Percentiles rank a stretch among this genome's conserved stretches.
Evolutionary conservation across 1,140 invertebrate genomes (phyloP).

Genomic region (Trypoxylus dichotomus): DNA sequence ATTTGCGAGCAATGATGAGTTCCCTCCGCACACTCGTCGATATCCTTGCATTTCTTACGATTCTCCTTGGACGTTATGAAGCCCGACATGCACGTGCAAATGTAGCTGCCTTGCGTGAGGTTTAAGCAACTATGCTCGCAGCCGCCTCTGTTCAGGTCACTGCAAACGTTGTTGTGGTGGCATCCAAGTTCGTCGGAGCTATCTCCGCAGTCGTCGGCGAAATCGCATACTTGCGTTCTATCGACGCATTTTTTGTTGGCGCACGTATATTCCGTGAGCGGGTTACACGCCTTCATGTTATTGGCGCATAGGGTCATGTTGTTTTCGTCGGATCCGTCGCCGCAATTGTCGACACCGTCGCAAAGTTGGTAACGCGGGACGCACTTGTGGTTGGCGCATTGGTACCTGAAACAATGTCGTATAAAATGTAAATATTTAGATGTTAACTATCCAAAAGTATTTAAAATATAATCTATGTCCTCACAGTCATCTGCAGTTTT

Average conservation of each 20-base stretch:
- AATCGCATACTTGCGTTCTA: constrained; percentile 79
- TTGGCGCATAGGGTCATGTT: constrained; percentile 83
- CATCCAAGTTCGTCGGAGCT: constrained; percentile 89
- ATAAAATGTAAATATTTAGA: too few species aligned
- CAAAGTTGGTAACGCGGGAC: constrained; percentile 80
- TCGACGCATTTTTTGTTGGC: constrained; percentile 89
- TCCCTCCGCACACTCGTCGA: constrained; percentile 87
- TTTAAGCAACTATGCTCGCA: constrained; percentile 92
- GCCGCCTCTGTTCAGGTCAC: constrained; percentile 75
- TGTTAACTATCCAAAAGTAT: too few species aligned
- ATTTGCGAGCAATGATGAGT: constrained; percentile 89
- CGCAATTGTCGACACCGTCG: constrained; percentile 88
- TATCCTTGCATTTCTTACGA: constrained; percentile 78
- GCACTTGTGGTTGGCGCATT: constrained; percentile 87
- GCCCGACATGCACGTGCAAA: constrained; percentile 85
- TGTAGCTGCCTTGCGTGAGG: constrained; percentile 79
- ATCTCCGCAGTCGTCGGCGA: constrained; percentile 80
- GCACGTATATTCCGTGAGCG: constrained; percentile 81
- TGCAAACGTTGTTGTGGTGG: constrained; percentile 75
- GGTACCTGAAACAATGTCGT: too few species aligned
- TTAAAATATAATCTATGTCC: too few species aligned
- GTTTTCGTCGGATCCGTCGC: constrained; percentile 91
- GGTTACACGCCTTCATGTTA: constrained; percentile 72
- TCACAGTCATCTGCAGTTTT: too few species aligned
- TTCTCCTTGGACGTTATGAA: constrained; percentile 78